Conservation (phyloP, 2,888 invertebrate species). For the Trissolcus brochymenae region DNA sequence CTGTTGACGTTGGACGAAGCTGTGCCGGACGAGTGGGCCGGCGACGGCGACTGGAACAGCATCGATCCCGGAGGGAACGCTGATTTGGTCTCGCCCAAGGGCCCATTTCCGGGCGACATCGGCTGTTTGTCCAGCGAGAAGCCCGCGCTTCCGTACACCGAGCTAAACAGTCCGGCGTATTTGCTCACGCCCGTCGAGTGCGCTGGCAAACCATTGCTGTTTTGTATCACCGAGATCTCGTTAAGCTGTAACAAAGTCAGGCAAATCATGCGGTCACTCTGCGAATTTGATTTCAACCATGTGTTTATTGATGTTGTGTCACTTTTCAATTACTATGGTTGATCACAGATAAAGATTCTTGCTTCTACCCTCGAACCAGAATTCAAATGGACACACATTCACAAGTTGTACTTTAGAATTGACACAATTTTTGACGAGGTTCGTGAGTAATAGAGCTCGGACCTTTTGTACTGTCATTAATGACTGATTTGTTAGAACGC, state of each 20-base stretch:
- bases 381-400: too few species aligned
- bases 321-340: too few species aligned
- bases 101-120: slow-evolving; percentile 78
- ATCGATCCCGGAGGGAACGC: slow-evolving; percentile 72
- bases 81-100: slow-evolving; percentile 76
- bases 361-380: too few species aligned
- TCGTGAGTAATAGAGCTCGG: slow-evolving; percentile 5
- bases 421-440: too few species aligned
- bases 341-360: too few species aligned
- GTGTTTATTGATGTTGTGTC: too few species aligned
- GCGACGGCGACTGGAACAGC: slow-evolving; percentile 74
- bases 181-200: slow-evolving; percentile 79
- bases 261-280: background rate
- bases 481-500: slow-evolving; percentile 13
- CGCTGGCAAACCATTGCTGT: slow-evolving; percentile 82
- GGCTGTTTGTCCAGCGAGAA: slow-evolving; percentile 79
- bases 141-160: slow-evolving; percentile 79
- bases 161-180: slow-evolving; percentile 87
- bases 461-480: slow-evolving; percentile 20
- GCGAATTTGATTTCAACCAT: background rate
- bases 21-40: slow-evolving; percentile 76
- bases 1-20: slow-evolving; percentile 71
- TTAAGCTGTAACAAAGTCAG: slow-evolving; percentile 81
- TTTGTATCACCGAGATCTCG: slow-evolving; percentile 88
- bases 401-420: too few species aligned